Conservation (phyloP, 2,797 vertebrate species). For the Lates japonicus region DNA sequence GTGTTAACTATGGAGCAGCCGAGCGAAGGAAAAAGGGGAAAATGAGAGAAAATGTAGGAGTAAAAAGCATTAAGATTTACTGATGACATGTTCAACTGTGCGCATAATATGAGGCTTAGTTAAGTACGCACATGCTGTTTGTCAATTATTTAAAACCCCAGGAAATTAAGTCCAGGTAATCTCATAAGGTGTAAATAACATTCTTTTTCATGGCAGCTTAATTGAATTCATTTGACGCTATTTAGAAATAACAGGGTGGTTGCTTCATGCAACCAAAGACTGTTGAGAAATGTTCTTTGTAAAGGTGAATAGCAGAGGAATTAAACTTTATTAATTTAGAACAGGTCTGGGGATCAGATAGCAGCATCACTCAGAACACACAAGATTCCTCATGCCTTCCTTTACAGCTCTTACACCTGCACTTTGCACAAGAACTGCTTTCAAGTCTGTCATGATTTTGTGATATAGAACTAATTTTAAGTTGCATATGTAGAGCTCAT, state of each 20-base stretch:
- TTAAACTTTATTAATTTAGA: constrained; percentile 43
- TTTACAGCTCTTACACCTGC: constrained; percentile 2
- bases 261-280: constrained; percentile 49
- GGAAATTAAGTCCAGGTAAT: constrained; percentile 85
- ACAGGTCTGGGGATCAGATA: constrained; percentile 47
- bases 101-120: constrained; percentile 82
- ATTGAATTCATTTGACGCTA: constrained; percentile 77
- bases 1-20: constrained; percentile 77
- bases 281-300: constrained; percentile 38
- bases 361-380: constrained; percentile 23
- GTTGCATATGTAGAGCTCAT: background rate
- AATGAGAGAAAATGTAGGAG: constrained; percentile 69
- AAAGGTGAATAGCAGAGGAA: constrained; percentile 51
- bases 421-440: constrained; percentile 5
- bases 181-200: constrained; percentile 82
- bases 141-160: constrained; percentile 83
- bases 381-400: background rate
- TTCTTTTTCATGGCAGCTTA: constrained; percentile 78
- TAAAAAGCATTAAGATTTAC: constrained; percentile 81
- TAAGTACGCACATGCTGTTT: constrained; percentile 83
- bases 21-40: constrained; percentile 61
- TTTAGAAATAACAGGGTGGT: constrained; percentile 76
- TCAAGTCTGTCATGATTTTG: background rate
- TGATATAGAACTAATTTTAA: background rate
- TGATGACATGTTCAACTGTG: constrained; percentile 85